Evolutionary conservation across 2,888 invertebrate species (phyloP).

Genomic region (Parnassius orleans): DNA sequence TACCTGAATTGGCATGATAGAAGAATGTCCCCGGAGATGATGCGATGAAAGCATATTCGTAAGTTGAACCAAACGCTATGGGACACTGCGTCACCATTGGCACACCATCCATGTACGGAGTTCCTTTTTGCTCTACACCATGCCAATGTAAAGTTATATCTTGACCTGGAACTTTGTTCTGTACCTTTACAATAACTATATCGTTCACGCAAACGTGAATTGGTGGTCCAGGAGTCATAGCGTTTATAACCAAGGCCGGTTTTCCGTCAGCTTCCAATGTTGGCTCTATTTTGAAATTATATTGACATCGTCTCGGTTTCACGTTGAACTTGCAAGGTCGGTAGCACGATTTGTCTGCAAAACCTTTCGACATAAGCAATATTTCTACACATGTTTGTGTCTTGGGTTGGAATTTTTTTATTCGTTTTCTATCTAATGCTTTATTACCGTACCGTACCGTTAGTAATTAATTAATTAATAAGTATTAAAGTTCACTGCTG

Average conservation of each 20-base stretch:
- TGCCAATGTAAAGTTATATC: constrained; percentile 89
- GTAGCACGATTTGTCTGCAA: constrained; percentile 67
- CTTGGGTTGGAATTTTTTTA: background rate
- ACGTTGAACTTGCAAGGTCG: constrained; percentile 77
- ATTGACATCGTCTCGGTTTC: constrained; percentile 67
- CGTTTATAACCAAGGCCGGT: constrained; percentile 59
- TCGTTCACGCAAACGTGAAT: constrained; percentile 87
- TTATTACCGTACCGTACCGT: no score
- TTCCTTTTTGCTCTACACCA: constrained; percentile 82
- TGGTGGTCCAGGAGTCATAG: constrained; percentile 72
- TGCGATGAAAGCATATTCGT: constrained; percentile 86
- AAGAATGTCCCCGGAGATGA: constrained; percentile 85
- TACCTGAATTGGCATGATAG: constrained; percentile 86
- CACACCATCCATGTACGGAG: constrained; percentile 88
- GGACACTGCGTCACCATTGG: constrained; percentile 90
- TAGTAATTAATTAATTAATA: no score
- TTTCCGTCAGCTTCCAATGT: constrained; percentile 51
- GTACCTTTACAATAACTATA: constrained; percentile 86
- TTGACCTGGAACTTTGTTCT: constrained; percentile 85
- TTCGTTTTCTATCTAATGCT: no score
- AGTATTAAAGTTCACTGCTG: no score
- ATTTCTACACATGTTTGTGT: constrained; percentile 9
- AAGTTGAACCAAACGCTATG: constrained; percentile 84
- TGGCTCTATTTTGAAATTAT: constrained; percentile 63
- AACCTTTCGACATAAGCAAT: constrained; percentile 28